Evolutionary conservation across 2,113 vertebrate genomes (phyloP).

Genomic region (Heloderma charlesbogerti): DNA sequence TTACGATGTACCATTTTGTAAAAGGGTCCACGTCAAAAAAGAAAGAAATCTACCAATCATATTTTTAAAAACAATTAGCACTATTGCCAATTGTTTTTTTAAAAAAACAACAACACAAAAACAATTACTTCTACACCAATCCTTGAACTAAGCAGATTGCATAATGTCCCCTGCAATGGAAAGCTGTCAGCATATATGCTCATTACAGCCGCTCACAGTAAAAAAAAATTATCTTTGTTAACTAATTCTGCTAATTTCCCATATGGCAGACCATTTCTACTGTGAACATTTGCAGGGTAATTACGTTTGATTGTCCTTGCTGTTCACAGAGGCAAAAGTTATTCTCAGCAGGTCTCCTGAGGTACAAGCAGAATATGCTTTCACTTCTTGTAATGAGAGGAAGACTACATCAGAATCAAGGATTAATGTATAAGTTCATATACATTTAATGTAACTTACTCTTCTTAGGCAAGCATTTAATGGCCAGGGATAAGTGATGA

Average conservation of each 20-base stretch:
- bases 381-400: background rate
- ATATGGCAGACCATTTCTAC: constrained; percentile 29
- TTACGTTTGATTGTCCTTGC: background rate
- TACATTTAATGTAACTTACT: background rate
- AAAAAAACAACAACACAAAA: background rate
- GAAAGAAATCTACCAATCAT: background rate
- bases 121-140: constrained; percentile 33
- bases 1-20: background rate
- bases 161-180: constrained; percentile 33
- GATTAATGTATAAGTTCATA: background rate
- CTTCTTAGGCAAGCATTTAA: background rate
- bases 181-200: constrained; percentile 26
- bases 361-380: constrained; percentile 29
- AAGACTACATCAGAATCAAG: background rate
- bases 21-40: background rate
- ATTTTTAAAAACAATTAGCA: constrained; percentile 3
- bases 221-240: constrained; percentile 26
- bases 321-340: background rate
- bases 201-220: background rate
- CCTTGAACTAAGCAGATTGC: constrained; percentile 55
- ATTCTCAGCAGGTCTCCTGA: constrained; percentile 39
- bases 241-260: constrained; percentile 40
- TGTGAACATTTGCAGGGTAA: constrained; percentile 37
- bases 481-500: background rate
- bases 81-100: constrained; percentile 18